phyloP scores from a whole-genome alignment of 1,140 invertebrate species.

The Penaeus indicus region DNA sequence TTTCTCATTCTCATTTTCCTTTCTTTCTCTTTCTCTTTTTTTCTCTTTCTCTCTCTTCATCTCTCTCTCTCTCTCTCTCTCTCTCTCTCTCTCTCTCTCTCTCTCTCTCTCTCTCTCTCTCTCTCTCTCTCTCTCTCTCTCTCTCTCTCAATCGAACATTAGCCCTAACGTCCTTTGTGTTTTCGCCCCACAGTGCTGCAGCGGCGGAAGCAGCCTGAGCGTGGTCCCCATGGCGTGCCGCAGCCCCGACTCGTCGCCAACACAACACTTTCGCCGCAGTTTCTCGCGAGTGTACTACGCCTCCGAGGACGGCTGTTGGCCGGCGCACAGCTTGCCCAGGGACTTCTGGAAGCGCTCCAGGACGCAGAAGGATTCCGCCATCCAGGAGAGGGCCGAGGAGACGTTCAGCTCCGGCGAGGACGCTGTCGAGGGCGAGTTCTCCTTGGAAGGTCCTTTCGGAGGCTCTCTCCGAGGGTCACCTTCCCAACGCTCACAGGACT shows the following conservation, averaged over 20 bases:
- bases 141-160: too few species aligned
- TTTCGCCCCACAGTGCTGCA: not conserved
- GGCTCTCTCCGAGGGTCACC: slow-evolving; percentile 47
- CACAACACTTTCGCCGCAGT: slow-evolving; percentile 35
- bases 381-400: slow-evolving; percentile 33
- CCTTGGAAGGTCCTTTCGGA: slow-evolving; percentile 31
- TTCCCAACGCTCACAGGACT: slow-evolving; percentile 61
- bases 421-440: slow-evolving; percentile 37
- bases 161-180: too few species aligned
- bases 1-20: not conserved
- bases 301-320: slow-evolving; percentile 54
- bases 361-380: slow-evolving; percentile 9
- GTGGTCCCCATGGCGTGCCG: not conserved
- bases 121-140: not conserved
- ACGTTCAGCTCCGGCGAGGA: slow-evolving; percentile 52
- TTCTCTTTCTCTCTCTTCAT: not conserved
- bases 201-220: not conserved
- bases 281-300: slow-evolving; percentile 56
- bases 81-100: not conserved
- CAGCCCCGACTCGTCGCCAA: not conserved
- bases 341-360: slow-evolving; percentile 42
- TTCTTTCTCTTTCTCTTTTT: not conserved
- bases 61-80: too few species aligned
- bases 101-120: not conserved
- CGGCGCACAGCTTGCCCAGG: slow-evolving; percentile 45